Evolutionary conservation across 2,797 vertebrate species (phyloP), one percentile per base, ranked within the genome.

Genomic region (Pipistrellus nathusii): DNA sequence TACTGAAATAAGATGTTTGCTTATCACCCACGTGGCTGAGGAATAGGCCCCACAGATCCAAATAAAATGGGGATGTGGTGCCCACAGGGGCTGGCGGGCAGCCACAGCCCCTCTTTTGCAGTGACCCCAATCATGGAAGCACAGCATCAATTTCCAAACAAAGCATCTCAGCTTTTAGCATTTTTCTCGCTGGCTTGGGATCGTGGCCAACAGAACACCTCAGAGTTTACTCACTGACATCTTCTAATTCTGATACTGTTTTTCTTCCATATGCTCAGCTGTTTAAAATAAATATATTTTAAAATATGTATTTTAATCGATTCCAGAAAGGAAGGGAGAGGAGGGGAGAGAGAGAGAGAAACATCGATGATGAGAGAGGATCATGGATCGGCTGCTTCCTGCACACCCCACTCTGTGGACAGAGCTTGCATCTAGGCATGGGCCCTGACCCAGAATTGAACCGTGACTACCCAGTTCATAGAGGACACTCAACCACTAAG

Each of bases 41-140:
- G 35, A 87, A 18, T 41, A 92, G 92, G 94, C 83, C 94, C 64
- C 71, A 55, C 25, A 87, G 25, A 94, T 1, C 0, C 35, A 92
- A 84, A 44, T 85, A 64, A 89, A 97, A 97, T 90, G 35, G 46
- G 30, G 77, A 93, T 64, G 87, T 94, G 89, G 86, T 3, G 8
- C 4, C 69, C 27, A 73, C 32, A 55, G 3, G n/a, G 62, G 23
- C 7, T 57, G 73, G 77, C 53, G n/a, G 75, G 13, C 25, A 93
- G 38, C 20, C 48, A 68, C 18, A 25, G 27, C 8, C 20, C 20
- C 13, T 85, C 25, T 55, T 81, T 72, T 44, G 35, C n/a, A 48
- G 9, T 21, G 64, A 17, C 44, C 32, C 85, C 91, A 77, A 17
- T 77, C 82, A 89, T 21, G 78, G 77, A 88, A 55, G 83, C 8